These are phyloP conservation scores for Furnarius figulus DNA, from an alignment of 2,113 vertebrate species.

Conservation along the genomic window DNA sequence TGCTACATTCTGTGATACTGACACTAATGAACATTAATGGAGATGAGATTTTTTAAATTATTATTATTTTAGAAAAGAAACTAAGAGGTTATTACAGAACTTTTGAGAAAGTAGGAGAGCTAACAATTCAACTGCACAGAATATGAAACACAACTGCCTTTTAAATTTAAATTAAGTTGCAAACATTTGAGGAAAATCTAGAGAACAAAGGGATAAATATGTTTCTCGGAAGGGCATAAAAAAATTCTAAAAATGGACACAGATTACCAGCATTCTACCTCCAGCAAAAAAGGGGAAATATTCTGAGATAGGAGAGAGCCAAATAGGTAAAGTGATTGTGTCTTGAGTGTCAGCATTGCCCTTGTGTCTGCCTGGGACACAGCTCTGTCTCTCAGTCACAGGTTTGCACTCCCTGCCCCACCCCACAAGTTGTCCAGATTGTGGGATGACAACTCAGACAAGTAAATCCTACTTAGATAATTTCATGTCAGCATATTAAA, in stretches of 20 bases:
- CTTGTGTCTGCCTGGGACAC: not conserved
- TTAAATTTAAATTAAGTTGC: not conserved
- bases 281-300: not conserved
- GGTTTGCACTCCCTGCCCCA: not conserved
- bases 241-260: not conserved
- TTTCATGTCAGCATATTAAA: not conserved
- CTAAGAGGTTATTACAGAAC: not conserved
- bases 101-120: not conserved
- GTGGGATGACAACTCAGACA: not conserved
- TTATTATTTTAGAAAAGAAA: not conserved
- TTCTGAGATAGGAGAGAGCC: not conserved
- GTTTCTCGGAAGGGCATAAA: not conserved
- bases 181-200: not conserved
- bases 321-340: not conserved
- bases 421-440: not conserved
- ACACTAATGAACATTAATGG: not conserved
- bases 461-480: not conserved
- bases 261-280: not conserved
- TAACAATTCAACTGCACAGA: not conserved
- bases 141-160: not conserved
- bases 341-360: not conserved
- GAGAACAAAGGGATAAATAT: not conserved
- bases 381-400: rapidly evolving
- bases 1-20: not conserved
- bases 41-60: not conserved